These are phyloP conservation scores for Pterocles gutturalis DNA, from an alignment of 2,113 vertebrate species.

Conservation along the genomic window DNA sequence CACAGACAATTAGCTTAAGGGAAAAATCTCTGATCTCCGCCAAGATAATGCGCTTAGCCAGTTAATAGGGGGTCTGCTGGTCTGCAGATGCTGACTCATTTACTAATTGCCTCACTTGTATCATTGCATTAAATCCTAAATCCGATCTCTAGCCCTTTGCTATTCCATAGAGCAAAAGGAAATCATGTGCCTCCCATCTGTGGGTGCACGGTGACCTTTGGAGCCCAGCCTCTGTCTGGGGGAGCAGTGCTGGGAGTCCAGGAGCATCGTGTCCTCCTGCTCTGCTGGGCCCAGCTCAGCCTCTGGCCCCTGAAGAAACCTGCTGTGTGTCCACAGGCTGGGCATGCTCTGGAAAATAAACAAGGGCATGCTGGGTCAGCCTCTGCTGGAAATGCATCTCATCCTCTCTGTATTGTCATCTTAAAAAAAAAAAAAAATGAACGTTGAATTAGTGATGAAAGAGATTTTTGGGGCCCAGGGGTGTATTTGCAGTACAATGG, in stretches of 20 bases:
- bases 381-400: neutral
- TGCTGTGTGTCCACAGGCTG: neutral
- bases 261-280: neutral
- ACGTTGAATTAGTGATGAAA: neutral
- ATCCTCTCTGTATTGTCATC: neutral
- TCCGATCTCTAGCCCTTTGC: neutral
- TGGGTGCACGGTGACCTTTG: neutral
- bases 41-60: neutral
- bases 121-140: neutral
- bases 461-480: neutral
- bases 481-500: slow-evolving; percentile 6
- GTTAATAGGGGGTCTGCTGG: slow-evolving; percentile 23
- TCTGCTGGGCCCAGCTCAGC: neutral
- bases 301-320: neutral
- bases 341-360: neutral
- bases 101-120: neutral
- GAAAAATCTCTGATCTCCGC: neutral
- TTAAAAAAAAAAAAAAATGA: neutral
- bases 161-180: neutral
- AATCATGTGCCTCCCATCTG: neutral
- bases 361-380: neutral
- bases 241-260: neutral
- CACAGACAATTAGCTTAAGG: neutral
- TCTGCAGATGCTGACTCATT: slow-evolving; percentile 34
- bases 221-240: neutral